These are phyloP conservation scores for Spisula subtruncata DNA, from an alignment of 2,888 invertebrate species.

Conservation along the genomic window DNA sequence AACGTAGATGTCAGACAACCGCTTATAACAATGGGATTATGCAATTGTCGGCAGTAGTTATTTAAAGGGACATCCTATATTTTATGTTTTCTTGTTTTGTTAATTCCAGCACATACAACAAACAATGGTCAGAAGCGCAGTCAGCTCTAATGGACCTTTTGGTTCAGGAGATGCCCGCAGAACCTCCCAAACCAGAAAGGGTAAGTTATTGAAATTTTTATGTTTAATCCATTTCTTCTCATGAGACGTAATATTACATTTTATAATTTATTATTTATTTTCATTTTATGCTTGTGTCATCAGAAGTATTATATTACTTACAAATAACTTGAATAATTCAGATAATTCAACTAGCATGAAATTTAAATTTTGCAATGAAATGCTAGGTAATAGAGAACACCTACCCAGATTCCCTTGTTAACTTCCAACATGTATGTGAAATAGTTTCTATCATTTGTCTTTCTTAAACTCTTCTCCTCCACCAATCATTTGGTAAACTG, in stretches of 20 bases:
- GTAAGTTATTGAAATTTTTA: slow-evolving; percentile 74
- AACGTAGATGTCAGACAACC: too few relatives aligned
- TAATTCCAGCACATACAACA: slow-evolving; percentile 84
- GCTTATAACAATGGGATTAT: too few relatives aligned
- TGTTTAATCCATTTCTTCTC: not conserved
- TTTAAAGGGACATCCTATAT: too few relatives aligned
- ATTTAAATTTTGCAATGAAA: not conserved
- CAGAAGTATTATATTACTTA: too few relatives aligned
- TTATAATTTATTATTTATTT: too few relatives aligned
- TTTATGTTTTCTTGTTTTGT: not conserved
- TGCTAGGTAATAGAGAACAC: not conserved
- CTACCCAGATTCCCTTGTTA: not conserved
- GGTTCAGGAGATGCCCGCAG: slow-evolving; percentile 86
- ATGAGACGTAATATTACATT: too few relatives aligned
- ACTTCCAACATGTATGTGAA: too few relatives aligned
- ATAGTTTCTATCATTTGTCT: not conserved
- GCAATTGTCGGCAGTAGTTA: too few relatives aligned
- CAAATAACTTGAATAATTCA: too few relatives aligned
- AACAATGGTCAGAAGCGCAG: slow-evolving; percentile 88
- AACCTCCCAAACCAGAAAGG: slow-evolving; percentile 87
- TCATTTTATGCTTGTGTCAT: too few relatives aligned
- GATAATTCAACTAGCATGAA: too few relatives aligned
- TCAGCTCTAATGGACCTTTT: slow-evolving; percentile 86
- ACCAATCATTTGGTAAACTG: not conserved
- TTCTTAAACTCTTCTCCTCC: too few relatives aligned